Percentiles rank a stretch among this genome's conserved stretches.
phyloP scores from a whole-genome alignment of 2,797 vertebrate genomes.

The Lepilemur septentrionalis region DNA sequence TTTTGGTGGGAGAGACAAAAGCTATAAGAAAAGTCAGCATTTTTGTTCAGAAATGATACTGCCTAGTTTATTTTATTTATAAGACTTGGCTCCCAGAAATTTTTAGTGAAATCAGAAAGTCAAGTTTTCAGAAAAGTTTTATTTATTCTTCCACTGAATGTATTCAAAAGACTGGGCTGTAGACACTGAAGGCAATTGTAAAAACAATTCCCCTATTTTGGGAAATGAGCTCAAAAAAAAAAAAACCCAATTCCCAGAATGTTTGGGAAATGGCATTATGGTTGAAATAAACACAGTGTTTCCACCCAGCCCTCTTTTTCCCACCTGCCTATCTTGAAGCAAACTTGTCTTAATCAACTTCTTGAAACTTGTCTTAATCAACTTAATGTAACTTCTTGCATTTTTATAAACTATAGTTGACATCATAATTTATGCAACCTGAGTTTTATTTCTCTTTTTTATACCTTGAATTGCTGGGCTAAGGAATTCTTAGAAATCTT shows the following conservation, averaged over 20 bases:
- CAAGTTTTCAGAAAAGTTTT: constrained; percentile 36
- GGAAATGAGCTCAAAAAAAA: too few species aligned
- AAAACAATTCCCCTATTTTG: too few species aligned
- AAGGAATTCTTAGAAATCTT: constrained; percentile 37
- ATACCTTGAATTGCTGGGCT: background rate
- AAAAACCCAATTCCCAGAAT: background rate
- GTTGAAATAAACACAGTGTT: background rate
- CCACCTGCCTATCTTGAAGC: background rate
- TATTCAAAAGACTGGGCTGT: background rate
- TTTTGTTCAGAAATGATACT: constrained; percentile 14
- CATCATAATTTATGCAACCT: background rate
- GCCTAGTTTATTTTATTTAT: background rate
- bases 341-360: background rate
- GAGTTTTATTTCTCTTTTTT: constrained; percentile 3
- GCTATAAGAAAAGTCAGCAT: background rate
- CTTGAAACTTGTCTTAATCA: background rate
- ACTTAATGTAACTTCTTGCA: background rate
- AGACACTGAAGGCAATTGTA: background rate
- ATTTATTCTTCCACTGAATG: constrained; percentile 23
- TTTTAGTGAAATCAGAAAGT: constrained; percentile 28
- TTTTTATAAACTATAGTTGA: background rate
- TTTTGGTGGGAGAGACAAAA: background rate
- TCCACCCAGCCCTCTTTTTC: background rate
- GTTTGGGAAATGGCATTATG: background rate
- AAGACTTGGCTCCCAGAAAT: background rate